phyloP scores from a whole-genome alignment of 2,113 vertebrate species.

The Arenaria interpres region DNA sequence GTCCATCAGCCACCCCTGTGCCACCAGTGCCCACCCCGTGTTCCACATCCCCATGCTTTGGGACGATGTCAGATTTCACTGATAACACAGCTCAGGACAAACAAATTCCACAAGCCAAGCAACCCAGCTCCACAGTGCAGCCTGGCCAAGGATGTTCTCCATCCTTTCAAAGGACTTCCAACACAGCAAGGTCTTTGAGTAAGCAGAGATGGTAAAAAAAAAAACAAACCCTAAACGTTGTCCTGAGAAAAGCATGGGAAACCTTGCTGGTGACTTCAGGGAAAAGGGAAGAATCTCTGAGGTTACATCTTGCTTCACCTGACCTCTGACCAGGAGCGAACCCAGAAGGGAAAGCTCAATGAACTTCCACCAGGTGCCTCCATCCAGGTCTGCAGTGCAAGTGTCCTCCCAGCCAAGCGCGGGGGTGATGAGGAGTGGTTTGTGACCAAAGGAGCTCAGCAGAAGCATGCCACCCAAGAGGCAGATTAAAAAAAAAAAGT shows the following conservation, averaged over 20 bases:
- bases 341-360: background rate
- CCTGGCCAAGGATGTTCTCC: background rate
- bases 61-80: fast-evolving
- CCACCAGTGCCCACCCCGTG: fast-evolving
- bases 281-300: background rate
- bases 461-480: fast-evolving
- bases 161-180: background rate
- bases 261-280: background rate
- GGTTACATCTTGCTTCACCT: background rate
- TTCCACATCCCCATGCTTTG: fast-evolving
- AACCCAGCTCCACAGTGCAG: fast-evolving
- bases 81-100: background rate
- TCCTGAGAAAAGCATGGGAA: background rate
- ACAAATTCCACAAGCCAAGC: background rate
- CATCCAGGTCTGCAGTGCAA: background rate
- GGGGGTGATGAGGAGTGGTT: background rate
- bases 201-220: background rate
- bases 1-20: background rate
- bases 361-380: background rate
- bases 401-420: background rate
- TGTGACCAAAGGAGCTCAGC: background rate
- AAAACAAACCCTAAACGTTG: background rate
- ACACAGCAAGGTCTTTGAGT: background rate
- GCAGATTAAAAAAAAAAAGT: background rate
- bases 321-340: background rate